A percentile compares a stretch with the other conserved stretches of the same genome.
phyloP scores from a whole-genome alignment of 2,113 vertebrate genomes.

The Philantomba maxwellii region DNA sequence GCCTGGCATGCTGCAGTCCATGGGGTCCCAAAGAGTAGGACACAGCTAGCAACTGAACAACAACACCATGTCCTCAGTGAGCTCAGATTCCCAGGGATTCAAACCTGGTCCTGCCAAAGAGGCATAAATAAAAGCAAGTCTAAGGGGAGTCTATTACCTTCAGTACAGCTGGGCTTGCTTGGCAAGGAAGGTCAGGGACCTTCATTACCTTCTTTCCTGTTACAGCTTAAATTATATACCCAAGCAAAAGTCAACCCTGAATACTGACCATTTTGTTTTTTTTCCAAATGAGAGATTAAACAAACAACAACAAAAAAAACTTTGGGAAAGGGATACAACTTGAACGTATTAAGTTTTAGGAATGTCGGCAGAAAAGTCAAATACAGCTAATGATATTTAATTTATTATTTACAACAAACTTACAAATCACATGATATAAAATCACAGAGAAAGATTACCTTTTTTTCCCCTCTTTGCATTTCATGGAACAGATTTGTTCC shows the following conservation, averaged over 20 bases:
- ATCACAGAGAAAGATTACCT: neutral
- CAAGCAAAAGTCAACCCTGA: neutral
- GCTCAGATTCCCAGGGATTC: neutral
- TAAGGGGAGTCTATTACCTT: neutral
- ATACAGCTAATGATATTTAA: neutral
- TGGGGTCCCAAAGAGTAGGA: neutral
- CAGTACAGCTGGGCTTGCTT: neutral
- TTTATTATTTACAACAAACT: neutral
- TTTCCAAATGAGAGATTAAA: neutral
- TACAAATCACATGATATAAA: neutral
- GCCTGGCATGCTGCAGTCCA: neutral
- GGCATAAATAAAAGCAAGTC: neutral
- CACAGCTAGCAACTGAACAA: neutral
- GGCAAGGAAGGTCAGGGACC: neutral
- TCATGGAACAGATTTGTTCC: neutral
- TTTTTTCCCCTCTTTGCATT: neutral
- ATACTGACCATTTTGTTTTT: neutral
- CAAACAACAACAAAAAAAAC: neutral
- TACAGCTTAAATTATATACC: neutral
- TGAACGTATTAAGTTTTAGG: conserved; percentile 14
- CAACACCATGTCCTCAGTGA: neutral
- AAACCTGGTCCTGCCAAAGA: neutral
- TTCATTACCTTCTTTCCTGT: neutral
- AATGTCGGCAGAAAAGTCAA: neutral
- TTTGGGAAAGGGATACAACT: neutral